Base-by-base conservation (phyloP, 2,797 vertebrate species). In the Neosilurus hyrtlii region DNA sequence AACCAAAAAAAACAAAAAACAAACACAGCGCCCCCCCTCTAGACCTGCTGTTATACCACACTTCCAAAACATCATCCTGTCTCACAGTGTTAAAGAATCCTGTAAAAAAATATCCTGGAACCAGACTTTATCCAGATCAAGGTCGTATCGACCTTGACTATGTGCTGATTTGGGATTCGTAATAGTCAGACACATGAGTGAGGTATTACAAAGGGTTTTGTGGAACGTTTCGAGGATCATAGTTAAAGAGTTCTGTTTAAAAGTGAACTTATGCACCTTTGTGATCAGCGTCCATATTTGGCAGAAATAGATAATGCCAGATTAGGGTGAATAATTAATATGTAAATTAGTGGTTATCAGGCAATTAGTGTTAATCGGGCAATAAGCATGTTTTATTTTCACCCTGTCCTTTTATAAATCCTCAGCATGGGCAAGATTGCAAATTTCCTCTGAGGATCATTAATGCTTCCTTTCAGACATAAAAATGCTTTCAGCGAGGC, bases 401-500 rank as follows among this genome's bases (percentile, higher is more conserved):
- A 56, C 35, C 70, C 26, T 86, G 73, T 43, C 57, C 68, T 79
- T 76, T 83, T 52, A 51, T n/a, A 65, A 15, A 77, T 82, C 66
- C 24, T 85, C 68, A 76, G 65, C 70, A 70, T 79, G 74, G 72
- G n/a, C 49, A 80, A 82, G 18, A 78, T 80, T 70, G 72, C 80
- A 65, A 57, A 85, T 82, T 71, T 87, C 66, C 81, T 88, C 67
- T 74, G 62, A 84, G 51, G 74, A 84, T 90, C 84, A 85, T 89
- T 88, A 88, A 79, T 9, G 76, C 76, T 82, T 79, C 81, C 81
- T 84, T 81, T 81, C 57, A 81, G 72, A 82, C 83, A 86, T 87
- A 85, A 90, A 89, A 80, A 71, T 72, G 88, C 84, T 87, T 87
- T 88, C 86, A 78, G 85, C 59, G 20, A 51, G 15, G 43, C 51